Percentiles rank a stretch among this genome's conserved stretches.
These are phyloP conservation scores for Saxicola maurus DNA, from an alignment of 2,797 vertebrate species.

Conservation along the genomic window DNA sequence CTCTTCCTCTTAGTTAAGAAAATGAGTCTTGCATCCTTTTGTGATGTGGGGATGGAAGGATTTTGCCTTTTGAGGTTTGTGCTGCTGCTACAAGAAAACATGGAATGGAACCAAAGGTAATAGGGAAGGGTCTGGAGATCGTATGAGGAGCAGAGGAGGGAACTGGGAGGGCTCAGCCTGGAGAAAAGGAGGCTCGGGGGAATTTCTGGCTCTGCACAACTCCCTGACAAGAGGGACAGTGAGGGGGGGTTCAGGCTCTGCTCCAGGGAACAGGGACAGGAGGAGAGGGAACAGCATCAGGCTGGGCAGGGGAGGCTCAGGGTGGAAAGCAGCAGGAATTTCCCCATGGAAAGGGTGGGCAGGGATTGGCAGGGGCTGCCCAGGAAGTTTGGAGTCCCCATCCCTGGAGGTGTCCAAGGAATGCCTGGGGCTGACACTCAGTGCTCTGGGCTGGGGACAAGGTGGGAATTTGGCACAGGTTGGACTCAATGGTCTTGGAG, in stretches of 20 bases:
- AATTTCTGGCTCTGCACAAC: fast-evolving
- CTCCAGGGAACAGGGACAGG: not conserved
- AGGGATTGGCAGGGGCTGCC: fast-evolving
- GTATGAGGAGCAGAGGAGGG: not conserved
- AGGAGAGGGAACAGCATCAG: fast-evolving
- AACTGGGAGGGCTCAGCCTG: not conserved
- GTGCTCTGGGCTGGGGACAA: not conserved
- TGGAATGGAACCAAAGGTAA: not conserved
- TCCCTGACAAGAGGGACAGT: not conserved
- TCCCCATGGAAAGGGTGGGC: fast-evolving
- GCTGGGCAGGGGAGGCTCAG: fast-evolving
- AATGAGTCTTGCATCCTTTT: not conserved
- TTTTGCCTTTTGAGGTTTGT: not conserved
- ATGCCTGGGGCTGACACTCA: fast-evolving
- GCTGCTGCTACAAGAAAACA: not conserved
- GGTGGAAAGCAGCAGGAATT: fast-evolving
- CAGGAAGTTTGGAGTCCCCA: not conserved
- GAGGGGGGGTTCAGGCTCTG: fast-evolving
- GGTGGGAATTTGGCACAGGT: fast-evolving
- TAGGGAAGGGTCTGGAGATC: not conserved
- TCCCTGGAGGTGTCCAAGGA: not conserved
- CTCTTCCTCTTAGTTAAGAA: not conserved
- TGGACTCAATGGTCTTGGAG: fast-evolving
- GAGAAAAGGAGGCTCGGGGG: not conserved
- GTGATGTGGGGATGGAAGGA: fast-evolving